phyloP scores from a whole-genome alignment of 2,113 vertebrate species.

The Conger conger region DNA sequence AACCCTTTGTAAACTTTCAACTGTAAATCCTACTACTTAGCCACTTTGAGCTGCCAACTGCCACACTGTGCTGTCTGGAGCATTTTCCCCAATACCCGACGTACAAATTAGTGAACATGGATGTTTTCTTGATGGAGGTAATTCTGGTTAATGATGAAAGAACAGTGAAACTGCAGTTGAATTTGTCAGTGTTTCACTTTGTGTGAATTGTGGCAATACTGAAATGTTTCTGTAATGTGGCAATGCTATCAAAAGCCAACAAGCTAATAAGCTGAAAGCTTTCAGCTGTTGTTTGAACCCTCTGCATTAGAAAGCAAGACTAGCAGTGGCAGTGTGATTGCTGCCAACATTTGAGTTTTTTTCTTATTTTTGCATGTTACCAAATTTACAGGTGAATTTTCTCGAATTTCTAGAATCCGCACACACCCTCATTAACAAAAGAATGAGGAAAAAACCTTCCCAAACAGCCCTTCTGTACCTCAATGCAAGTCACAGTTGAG shows the following conservation, averaged over 20 bases:
- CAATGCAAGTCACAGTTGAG: conserved; percentile 77
- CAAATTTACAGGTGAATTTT: neutral
- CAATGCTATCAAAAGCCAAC: neutral
- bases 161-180: neutral
- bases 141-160: neutral
- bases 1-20: neutral
- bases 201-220: neutral
- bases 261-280: neutral
- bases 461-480: conserved; percentile 60
- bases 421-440: conserved; percentile 13
- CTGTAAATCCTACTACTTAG: neutral
- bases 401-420: neutral
- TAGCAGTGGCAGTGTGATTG: neutral
- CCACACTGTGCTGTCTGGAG: neutral
- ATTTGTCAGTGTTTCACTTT: neutral
- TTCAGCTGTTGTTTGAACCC: neutral
- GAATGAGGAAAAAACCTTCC: conserved; percentile 49
- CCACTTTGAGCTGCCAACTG: neutral
- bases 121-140: neutral
- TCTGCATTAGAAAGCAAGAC: neutral
- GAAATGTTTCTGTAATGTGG: neutral
- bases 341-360: neutral
- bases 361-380: neutral
- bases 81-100: neutral
- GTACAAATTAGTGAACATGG: neutral